Evolutionary conservation across 2,113 vertebrate species (phyloP).

Genomic region (pig (Sus scrofa)): DNA sequence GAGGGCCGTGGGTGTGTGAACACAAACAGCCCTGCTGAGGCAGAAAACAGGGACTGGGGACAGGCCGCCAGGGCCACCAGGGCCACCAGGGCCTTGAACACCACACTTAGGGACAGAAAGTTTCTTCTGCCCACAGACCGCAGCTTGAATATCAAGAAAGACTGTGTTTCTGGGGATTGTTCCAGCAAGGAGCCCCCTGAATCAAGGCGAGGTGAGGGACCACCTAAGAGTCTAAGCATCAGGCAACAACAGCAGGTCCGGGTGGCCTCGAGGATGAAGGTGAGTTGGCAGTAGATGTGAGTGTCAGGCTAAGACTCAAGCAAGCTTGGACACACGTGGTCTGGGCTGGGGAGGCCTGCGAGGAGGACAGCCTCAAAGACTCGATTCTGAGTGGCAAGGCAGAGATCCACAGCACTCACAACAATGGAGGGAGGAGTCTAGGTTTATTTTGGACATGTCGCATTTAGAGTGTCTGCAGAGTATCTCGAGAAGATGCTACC

Average conservation of each 20-base stretch:
- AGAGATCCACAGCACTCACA: background rate
- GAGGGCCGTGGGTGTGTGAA: no score
- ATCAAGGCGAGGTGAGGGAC: background rate
- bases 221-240: background rate
- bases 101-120: background rate
- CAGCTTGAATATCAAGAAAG: background rate
- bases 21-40: accelerated
- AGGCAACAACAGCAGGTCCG: background rate
- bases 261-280: background rate
- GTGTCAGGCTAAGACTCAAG: background rate
- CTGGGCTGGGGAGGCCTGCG: background rate
- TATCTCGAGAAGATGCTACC: background rate
- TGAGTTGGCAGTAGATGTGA: background rate
- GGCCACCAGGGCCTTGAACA: background rate
- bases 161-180: background rate
- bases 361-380: background rate
- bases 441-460: background rate
- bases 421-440: background rate
- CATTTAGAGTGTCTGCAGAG: background rate
- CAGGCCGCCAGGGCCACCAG: no score
- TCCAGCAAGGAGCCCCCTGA: background rate
- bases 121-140: background rate
- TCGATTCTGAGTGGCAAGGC: background rate
- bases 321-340: background rate
- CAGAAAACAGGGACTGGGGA: background rate